phyloP scores from a whole-genome alignment of 2,888 invertebrate species.

The Plemyria rubiginata region DNA sequence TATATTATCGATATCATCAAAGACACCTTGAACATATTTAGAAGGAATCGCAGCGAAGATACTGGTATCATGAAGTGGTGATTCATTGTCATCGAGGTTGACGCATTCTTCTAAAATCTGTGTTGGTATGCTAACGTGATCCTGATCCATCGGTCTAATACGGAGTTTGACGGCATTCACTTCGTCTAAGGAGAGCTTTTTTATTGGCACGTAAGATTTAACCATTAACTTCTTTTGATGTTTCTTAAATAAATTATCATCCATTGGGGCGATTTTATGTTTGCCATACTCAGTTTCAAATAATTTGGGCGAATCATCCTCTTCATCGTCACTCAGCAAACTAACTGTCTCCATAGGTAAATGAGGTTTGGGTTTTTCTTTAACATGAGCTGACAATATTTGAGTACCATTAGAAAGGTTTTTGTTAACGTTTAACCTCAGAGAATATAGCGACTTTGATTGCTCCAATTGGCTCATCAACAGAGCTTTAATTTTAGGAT shows the following conservation, averaged over 20 bases:
- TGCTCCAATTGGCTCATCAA: conserved; percentile 49
- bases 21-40: conserved; percentile 23
- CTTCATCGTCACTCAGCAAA: conserved; percentile 75
- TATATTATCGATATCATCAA: conserved; percentile 26
- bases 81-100: background rate
- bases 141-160: background rate
- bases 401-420: conserved; percentile 37
- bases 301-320: conserved; percentile 42
- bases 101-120: conserved; percentile 5
- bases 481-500: conserved; percentile 58
- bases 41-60: conserved; percentile 14
- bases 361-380: conserved; percentile 44
- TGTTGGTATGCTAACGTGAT: background rate
- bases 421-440: conserved; percentile 63
- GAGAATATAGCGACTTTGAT: conserved; percentile 53
- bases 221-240: conserved; percentile 63
- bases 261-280: conserved; percentile 49
- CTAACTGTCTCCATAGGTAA: conserved; percentile 62
- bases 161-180: conserved; percentile 12
- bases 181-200: conserved; percentile 39
- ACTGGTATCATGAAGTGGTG: background rate
- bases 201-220: conserved; percentile 59
- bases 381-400: conserved; percentile 47
- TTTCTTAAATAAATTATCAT: conserved; percentile 47
- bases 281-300: conserved; percentile 68